Percentiles rank a stretch among this genome's conserved stretches.
Evolutionary conservation across 2,113 vertebrate genomes (phyloP).

Genomic region (Emydocephalus ijimae): DNA sequence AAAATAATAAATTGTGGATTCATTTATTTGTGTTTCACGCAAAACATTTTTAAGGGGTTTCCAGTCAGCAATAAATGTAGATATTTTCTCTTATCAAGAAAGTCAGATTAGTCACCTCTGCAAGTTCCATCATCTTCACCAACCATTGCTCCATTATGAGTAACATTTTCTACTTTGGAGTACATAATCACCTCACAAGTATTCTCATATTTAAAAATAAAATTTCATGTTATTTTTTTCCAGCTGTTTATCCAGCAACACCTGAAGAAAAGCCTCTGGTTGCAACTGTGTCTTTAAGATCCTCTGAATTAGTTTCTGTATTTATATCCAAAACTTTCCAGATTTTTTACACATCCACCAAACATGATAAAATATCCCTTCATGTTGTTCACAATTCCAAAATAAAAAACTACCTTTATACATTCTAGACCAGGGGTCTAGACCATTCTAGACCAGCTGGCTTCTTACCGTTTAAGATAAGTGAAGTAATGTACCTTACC

Average conservation of each 20-base stretch:
- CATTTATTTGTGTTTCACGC: neutral
- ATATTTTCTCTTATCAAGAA: neutral
- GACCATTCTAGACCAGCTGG: neutral
- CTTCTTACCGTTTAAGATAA: neutral
- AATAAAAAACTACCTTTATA: neutral
- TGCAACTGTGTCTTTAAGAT: neutral
- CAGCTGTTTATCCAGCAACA: neutral
- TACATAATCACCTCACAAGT: neutral
- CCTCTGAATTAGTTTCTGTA: neutral
- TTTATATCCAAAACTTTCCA: neutral
- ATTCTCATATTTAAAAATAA: neutral
- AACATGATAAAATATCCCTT: neutral
- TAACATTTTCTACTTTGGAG: neutral
- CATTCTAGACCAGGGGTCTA: neutral
- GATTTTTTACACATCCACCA: neutral
- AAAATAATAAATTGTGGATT: neutral
- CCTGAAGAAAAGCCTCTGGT: neutral
- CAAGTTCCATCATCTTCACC: neutral
- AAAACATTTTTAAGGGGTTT: neutral
- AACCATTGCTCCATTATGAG: neutral
- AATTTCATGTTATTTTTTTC: neutral
- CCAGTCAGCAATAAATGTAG: neutral
- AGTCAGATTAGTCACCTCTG: neutral
- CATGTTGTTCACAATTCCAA: neutral
- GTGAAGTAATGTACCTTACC: neutral